These are phyloP conservation scores for Coryphaenoides rupestris DNA, from an alignment of 2,113 vertebrate genomes.

Conservation along the genomic window DNA sequence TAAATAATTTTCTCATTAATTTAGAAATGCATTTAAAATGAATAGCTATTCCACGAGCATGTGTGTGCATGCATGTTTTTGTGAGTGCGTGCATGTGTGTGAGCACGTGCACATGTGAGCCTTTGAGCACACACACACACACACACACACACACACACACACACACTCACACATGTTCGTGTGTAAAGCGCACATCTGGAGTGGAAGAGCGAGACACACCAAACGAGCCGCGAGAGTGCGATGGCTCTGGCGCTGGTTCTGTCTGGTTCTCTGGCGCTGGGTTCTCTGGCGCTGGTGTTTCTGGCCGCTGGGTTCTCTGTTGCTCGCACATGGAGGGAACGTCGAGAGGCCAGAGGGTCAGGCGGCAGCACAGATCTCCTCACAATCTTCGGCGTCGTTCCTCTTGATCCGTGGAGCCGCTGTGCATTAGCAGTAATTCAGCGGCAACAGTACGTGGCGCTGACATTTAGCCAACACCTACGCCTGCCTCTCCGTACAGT, in stretches of 20 bases:
- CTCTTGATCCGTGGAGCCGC: constrained; percentile 30
- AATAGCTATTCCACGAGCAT: no score
- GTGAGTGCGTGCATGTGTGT: background rate
- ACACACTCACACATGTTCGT: no score
- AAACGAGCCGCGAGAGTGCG: background rate
- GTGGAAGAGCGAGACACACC: background rate
- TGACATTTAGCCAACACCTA: constrained; percentile 26
- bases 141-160: no score
- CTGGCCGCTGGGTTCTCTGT: background rate
- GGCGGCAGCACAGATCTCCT: constrained; percentile 22
- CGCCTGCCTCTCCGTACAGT: background rate
- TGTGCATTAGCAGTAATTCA: constrained; percentile 37
- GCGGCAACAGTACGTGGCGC: constrained; percentile 27
- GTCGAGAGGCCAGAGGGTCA: constrained; percentile 40
- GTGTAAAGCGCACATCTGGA: no score
- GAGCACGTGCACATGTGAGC: background rate
- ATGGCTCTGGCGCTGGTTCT: no score
- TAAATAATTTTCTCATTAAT: no score
- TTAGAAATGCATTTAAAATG: no score
- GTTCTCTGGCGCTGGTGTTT: no score
- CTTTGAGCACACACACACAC: no score
- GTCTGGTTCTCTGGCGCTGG: no score
- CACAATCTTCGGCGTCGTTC: constrained; percentile 28
- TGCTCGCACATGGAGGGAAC: constrained; percentile 16
- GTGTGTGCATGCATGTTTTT: background rate